Evolutionary conservation across 2,113 vertebrate species (phyloP).

Genomic region (Chiloscyllium plagiosum): DNA sequence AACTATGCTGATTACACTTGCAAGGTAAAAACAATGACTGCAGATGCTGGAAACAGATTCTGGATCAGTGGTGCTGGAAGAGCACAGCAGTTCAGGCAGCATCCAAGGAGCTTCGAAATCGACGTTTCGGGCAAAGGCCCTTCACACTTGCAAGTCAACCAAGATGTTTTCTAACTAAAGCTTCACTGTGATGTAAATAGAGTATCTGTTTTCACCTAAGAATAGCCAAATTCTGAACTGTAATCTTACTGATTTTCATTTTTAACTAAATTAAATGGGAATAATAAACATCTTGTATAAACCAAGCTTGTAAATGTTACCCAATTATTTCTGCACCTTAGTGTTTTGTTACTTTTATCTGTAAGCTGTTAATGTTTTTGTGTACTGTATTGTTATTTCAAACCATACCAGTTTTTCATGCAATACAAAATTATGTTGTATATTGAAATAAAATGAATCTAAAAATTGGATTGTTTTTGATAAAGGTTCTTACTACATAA

Average conservation of each 20-base stretch:
- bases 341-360: conserved; percentile 34
- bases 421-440: conserved; percentile 27
- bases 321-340: conserved; percentile 37
- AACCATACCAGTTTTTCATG: not conserved
- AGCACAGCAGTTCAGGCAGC: no score
- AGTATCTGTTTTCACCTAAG: not conserved
- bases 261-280: conserved; percentile 21
- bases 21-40: no score
- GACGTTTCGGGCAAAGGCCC: no score
- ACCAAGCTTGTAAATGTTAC: conserved; percentile 21
- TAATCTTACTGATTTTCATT: conserved; percentile 20
- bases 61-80: no score
- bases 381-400: conserved; percentile 7
- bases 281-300: conserved; percentile 32
- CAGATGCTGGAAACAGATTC: no score
- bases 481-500: no score
- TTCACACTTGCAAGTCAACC: not conserved
- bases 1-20: not conserved
- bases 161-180: not conserved
- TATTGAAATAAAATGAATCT: conserved; percentile 27
- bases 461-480: not conserved
- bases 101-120: no score
- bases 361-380: conserved; percentile 29
- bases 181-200: conserved; percentile 36
- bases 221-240: not conserved